Evolutionary conservation across 2,797 vertebrate species (phyloP).

Genomic region (Remorina albescens): DNA sequence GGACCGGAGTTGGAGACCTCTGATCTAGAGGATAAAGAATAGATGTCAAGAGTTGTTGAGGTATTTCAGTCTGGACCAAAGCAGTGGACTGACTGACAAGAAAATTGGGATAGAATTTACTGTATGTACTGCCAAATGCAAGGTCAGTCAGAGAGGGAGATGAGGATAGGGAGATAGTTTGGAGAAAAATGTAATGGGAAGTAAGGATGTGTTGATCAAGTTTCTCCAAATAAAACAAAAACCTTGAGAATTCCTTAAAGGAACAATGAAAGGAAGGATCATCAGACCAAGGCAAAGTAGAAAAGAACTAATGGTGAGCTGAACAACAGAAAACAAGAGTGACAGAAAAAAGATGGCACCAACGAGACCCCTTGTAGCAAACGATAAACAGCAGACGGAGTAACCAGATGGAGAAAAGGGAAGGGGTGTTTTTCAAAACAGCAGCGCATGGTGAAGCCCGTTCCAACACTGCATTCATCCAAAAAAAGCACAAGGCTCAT

Average conservation of each 20-base stretch:
- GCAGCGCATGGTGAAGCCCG: constrained; percentile 49
- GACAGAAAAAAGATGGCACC: constrained; percentile 19
- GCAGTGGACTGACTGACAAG: background rate
- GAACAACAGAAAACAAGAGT: background rate
- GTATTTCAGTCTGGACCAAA: constrained; percentile 15
- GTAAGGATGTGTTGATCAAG: constrained; percentile 2
- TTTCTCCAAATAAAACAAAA: constrained; percentile 25
- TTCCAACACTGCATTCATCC: constrained; percentile 59
- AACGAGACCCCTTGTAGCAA: constrained; percentile 14
- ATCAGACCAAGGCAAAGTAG: background rate
- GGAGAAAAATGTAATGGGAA: constrained; percentile 14
- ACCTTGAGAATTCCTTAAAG: background rate
- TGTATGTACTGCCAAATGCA: constrained; percentile 26
- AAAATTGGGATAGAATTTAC: constrained; percentile 10
- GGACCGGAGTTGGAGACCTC: too few species aligned
- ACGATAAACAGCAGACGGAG: constrained; percentile 62
- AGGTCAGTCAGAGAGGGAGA: constrained; percentile 18
- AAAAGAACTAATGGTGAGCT: background rate
- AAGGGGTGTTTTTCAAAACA: constrained; percentile 45
- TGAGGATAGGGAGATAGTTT: background rate
- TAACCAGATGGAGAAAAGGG: constrained; percentile 66
- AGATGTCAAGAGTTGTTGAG: background rate
- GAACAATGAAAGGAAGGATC: background rate
- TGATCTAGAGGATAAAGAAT: too few species aligned
- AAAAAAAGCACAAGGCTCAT: constrained; percentile 62